Evolutionary conservation across 92 coral and sea anemone genomes (phyloP), one percentile per base, ranked within the genome.

Genomic region (Bergia puertoricense): DNA sequence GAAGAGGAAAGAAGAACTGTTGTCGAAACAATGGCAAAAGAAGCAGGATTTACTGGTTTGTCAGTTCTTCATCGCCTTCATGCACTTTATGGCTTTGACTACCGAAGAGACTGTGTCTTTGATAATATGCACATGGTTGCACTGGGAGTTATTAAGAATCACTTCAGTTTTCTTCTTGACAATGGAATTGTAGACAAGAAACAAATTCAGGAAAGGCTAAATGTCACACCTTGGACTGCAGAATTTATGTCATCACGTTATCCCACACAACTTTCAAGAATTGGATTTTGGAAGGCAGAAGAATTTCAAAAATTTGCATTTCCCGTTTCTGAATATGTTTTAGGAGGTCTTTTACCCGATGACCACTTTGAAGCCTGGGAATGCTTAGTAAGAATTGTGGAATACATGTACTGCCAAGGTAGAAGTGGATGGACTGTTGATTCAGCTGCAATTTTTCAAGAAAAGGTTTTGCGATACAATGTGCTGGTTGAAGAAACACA

Each of bases 41-140:
- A 91, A 66, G 85, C 74, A 45, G 93, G 93, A 38, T 91, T 91
- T 80, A 77, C 45, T 45, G 93, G 93, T 44, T 86, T 91, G 42
- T 84, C 93, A 16, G 81, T 74, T 22, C 91, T 91, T 59, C 86
- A 91, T 72, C 90, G 89, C 38, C 88, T 91, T 51, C 82, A 88
- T 56, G 77, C 38, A 57, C 69, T 91, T 15, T 91, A 91, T 80
- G 88, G 88, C 44, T 88, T 91, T 69, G 89, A 91, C 81, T 66
- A 88, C 20, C 74, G 84, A 36, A 41, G 45, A 3, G 89, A 91
- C 23, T 67, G 84, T 44, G 91, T 91, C 7, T 91, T 91, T 91
- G 91, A 88, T 91, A 81, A 36, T 41, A 91, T 91, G 93, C 93
- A 91, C 82, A 83, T 88, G n/a, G 66, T 80, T 45, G 86, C 89